Percentiles rank a stretch among this genome's conserved stretches.
These are phyloP conservation scores for Caenorhabditis sinica DNA, from an alignment of 2,888 invertebrate genomes.

Conservation along the genomic window DNA sequence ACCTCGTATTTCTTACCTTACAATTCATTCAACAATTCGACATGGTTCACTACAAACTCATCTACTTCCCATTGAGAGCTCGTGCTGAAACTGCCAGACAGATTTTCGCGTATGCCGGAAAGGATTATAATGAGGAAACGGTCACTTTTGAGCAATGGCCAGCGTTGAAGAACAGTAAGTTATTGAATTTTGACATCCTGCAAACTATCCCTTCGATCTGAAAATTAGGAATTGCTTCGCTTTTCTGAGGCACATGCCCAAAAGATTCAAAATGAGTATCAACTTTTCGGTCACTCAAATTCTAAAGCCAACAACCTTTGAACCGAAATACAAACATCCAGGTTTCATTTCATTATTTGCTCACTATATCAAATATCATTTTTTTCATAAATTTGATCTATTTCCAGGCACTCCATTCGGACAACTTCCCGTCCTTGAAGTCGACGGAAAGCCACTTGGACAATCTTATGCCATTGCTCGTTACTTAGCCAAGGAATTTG, in stretches of 20 bases:
- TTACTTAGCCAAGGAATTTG: constrained; percentile 71
- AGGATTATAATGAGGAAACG: constrained; percentile 65
- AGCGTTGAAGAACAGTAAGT: constrained; percentile 63
- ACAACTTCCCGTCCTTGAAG: constrained; percentile 75
- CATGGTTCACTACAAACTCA: constrained; percentile 66
- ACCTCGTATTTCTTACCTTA: constrained; percentile 1
- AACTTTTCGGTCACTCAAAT: too few relatives aligned
- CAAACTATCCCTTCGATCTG: neutral
- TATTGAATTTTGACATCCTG: neutral
- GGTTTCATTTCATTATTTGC: neutral
- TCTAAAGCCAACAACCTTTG: neutral
- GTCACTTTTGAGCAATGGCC: constrained; percentile 66
- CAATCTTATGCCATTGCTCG: constrained; percentile 74
- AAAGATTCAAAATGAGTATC: too few relatives aligned
- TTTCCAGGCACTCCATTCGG: constrained; percentile 74
- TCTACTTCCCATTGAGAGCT: constrained; percentile 61
- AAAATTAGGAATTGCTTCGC: neutral
- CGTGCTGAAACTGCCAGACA: constrained; percentile 61
- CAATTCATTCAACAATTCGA: constrained; percentile 4
- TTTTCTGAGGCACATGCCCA: too few relatives aligned
- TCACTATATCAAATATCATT: neutral
- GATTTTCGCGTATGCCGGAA: constrained; percentile 67
- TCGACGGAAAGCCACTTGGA: constrained; percentile 73
- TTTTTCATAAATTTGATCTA: neutral
- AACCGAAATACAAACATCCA: neutral